These are phyloP conservation scores for Characodon lateralis DNA, from an alignment of 2,797 vertebrate species.

Conservation along the genomic window DNA sequence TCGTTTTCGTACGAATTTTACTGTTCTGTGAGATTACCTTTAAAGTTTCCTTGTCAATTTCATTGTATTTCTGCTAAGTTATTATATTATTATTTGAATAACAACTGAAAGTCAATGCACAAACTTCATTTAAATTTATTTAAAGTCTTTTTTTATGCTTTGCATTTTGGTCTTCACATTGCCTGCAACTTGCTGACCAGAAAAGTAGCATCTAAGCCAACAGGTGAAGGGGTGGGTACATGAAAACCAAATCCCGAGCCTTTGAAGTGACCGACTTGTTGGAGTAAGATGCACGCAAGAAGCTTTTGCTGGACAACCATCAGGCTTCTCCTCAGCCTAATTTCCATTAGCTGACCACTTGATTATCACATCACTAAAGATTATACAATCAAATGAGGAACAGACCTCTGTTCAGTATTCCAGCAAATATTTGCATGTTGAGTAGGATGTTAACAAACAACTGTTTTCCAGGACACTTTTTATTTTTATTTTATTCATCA, in stretches of 20 bases:
- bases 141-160: conserved; percentile 37
- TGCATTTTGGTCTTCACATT: conserved; percentile 16
- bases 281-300: conserved; percentile 59
- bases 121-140: conserved; percentile 12
- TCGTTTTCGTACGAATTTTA: not conserved
- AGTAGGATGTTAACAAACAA: conserved; percentile 48
- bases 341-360: conserved; percentile 69
- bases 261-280: conserved; percentile 58
- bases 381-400: conserved; percentile 49
- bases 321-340: conserved; percentile 45
- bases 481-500: conserved; percentile 73
- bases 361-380: conserved; percentile 74
- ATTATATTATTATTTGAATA: not conserved
- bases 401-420: conserved; percentile 29
- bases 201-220: conserved; percentile 63
- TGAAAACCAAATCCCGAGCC: conserved; percentile 36
- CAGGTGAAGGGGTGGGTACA: conserved; percentile 58
- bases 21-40: not conserved
- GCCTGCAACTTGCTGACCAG: conserved; percentile 19
- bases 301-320: conserved; percentile 27
- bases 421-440: conserved; percentile 54
- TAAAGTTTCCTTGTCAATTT: not conserved
- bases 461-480: conserved; percentile 66
- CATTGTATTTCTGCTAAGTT: not conserved
- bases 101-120: conserved; percentile 8